Evolutionary conservation across 2,888 invertebrate genomes (phyloP), one percentile per base, ranked within the genome.

Genomic region (Vesta saturnalis): DNA sequence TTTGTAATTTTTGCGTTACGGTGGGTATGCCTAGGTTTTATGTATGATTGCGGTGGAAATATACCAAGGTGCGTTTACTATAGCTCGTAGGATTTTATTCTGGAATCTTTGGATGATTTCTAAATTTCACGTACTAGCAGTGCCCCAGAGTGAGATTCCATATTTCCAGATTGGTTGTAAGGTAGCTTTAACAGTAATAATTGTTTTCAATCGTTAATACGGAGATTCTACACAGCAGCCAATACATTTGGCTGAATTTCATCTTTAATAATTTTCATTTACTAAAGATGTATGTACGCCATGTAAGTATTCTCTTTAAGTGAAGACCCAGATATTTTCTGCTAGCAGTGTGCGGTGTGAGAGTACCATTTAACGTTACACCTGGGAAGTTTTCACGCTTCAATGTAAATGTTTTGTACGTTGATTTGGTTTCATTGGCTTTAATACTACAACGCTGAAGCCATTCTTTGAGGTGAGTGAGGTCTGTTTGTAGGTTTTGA

Each of bases 141-240:
- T 58, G 18, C 43, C 39, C 35, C 58, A 58, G 16, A 58, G 35
- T 39, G 22, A 2, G 5, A 49, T 60, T 4, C 22, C 10, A 46
- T 47, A 60, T 14, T 16, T 60, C 30, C 46, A 60, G 10, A n/a
- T n/a, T 19, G 47, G 60, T 18, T 60, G 46, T 49, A 60, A n/a
- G 12, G 46, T 47, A 5, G 46, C 22, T 60, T 60, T 60, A 39
- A 49, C 46, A 23, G 3, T 8, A 23, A n/a, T n/a, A n/a, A n/a
- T n/a, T n/a, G n/a, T n/a, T n/a, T n/a, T n/a, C n/a, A n/a, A n/a
- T n/a, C n/a, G n/a, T n/a, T n/a, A n/a, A n/a, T n/a, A n/a, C n/a
- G n/a, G n/a, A n/a, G n/a, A n/a, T n/a, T n/a, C n/a, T n/a, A n/a
- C n/a, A n/a, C n/a, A n/a, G n/a, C n/a, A n/a, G n/a, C n/a, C n/a